Base-by-base conservation (phyloP, 2,113 vertebrate genomes). In the Symphodus melops region DNA sequence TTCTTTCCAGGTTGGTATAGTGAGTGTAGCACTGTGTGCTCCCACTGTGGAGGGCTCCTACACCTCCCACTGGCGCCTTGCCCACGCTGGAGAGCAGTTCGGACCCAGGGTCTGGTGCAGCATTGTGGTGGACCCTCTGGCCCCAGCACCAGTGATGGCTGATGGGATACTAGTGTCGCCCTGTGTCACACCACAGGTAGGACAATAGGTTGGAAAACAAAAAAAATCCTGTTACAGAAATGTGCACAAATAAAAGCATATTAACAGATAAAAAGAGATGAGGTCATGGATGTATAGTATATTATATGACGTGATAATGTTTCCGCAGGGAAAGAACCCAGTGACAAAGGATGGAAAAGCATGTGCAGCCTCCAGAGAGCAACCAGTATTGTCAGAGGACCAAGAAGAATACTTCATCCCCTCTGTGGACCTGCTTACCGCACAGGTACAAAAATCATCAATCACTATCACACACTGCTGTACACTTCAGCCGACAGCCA, bases 71-170 rank as follows among this genome's bases (percentile, higher is more conserved):
- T 99, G 98, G 98, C 96, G 97, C 3, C 92, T 99, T 79, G 96
- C 98, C 9, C 97, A 99, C 67, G 93, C 86, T 57, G 97, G 97
- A 16, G 96, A 98, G 33, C 97, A 98, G 89, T 99, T 99, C 81
- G 98, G 98, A 20, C 98, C 97, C 1, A 94, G 98, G n/a, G 95
- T 99, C 62, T 99, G 97, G 98, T 98, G 97, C 90, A 99, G 96
- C 86, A 97, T 99, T 48, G 93, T 98, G 69, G 97, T 99, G 57
- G 97, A 98, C 84, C 92, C 96, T 33, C 72, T 88, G 68, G 94
- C 94, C 14, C 93, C 94, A 0, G 90, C 92, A 0, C 91, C 94
- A n/a, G 84, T 80, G 17, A 90, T 93, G 79, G 65, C 88, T 9
- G 94, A 95, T 14, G 82, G 85, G 42, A 78, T 87, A 49, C 86